Evolutionary conservation across 2,888 invertebrate genomes (phyloP).

Genomic region (Pinctada fucata): DNA sequence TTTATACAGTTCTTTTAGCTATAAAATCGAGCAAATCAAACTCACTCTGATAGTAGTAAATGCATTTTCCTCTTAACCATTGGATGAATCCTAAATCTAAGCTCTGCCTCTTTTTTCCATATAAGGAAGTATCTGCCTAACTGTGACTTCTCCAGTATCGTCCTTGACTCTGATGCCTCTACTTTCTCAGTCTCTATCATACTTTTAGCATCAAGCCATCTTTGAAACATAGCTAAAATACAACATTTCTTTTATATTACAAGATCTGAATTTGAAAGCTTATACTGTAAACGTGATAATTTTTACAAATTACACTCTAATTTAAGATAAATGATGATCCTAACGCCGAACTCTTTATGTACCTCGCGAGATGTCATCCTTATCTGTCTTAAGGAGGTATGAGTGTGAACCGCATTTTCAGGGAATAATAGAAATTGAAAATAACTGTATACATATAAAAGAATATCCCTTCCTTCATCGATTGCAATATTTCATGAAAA

Average conservation of each 20-base stretch:
- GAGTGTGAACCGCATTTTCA: no score
- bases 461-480: no score
- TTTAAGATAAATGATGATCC: neutral
- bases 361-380: no score
- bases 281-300: no score
- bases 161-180: constrained; percentile 53
- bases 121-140: constrained; percentile 51
- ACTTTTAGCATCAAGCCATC: constrained; percentile 53
- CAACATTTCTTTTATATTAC: neutral
- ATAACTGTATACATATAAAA: no score
- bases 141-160: constrained; percentile 51
- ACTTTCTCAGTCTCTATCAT: constrained; percentile 54
- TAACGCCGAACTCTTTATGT: neutral
- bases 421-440: no score
- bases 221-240: constrained; percentile 58
- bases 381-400: no score
- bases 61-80: constrained; percentile 51
- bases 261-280: no score
- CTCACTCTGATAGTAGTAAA: constrained; percentile 20
- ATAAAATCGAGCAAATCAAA: no score
- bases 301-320: no score
- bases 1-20: no score
- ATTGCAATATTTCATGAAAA: no score
- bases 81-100: constrained; percentile 58
- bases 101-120: constrained; percentile 56